Conservation (phyloP, 2,888 invertebrate genomes). For the Orchesella flavescens region DNA sequence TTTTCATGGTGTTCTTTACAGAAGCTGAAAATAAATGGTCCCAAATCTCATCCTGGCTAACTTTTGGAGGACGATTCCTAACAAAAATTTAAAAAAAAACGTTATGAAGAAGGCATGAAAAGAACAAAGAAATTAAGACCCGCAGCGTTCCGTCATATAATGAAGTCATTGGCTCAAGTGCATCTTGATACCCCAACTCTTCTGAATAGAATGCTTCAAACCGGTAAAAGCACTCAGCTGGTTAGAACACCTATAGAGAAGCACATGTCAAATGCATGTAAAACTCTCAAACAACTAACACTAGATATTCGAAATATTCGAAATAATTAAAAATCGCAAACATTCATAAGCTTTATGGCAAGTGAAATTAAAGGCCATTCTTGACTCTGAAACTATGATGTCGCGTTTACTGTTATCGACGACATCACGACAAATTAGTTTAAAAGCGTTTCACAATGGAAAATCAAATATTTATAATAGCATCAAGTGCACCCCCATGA, state of each 20-base stretch:
- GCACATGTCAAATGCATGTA: too few species aligned
- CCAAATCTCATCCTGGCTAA: slow-evolving; percentile 63
- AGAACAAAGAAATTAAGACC: neutral
- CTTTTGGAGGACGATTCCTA: slow-evolving; percentile 47
- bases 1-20: slow-evolving; percentile 54
- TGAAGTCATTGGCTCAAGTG: neutral
- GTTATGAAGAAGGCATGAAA: neutral
- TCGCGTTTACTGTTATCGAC: neutral
- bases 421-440: neutral
- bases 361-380: too few species aligned
- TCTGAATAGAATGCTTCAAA: too few species aligned
- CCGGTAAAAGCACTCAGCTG: too few species aligned
- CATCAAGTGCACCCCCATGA: neutral
- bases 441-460: neutral
- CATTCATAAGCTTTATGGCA: too few species aligned
- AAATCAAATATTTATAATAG: neutral
- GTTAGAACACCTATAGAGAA: too few species aligned
- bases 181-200: neutral
- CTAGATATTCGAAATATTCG: too few species aligned
- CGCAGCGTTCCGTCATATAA: too few species aligned
- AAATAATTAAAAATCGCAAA: too few species aligned
- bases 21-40: slow-evolving; percentile 62
- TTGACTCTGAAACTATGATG: slow-evolving; percentile 1
- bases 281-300: too few species aligned
- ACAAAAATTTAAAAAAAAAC: neutral